phyloP scores from a whole-genome alignment of 2,888 invertebrate species.

The Tipula helvola region DNA sequence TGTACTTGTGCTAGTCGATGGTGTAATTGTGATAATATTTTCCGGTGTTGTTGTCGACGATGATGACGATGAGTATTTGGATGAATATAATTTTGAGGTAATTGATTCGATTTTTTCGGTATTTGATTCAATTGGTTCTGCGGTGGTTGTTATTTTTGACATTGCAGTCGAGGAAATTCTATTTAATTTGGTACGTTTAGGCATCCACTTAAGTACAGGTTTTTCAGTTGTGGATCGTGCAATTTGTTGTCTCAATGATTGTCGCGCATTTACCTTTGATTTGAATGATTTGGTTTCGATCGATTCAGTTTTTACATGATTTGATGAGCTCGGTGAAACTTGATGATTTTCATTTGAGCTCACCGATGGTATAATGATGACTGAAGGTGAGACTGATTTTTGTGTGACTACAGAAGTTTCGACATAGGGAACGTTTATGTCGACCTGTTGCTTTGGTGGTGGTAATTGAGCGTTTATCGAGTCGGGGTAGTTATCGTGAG shows the following conservation, averaged over 20 bases:
- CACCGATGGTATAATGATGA: neutral
- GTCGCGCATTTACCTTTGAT: conserved; percentile 15
- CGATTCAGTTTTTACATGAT: neutral
- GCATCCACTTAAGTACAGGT: conserved; percentile 30
- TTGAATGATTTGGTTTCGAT: neutral
- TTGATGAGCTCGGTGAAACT: neutral
- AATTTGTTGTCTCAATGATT: conserved; percentile 13
- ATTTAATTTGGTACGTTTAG: conserved; percentile 20
- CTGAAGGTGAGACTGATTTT: conserved; percentile 8
- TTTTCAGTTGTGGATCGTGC: conserved; percentile 24
- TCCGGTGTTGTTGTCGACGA: conserved; percentile 9
- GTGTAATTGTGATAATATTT: conserved; percentile 18
- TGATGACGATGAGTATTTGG: neutral
- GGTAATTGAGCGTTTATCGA: conserved; percentile 31
- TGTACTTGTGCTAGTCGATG: conserved; percentile 13
- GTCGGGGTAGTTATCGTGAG: conserved; percentile 19
- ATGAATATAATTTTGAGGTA: neutral
- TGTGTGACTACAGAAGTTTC: conserved; percentile 19
- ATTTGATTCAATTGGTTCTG: neutral
- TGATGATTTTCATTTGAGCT: neutral
- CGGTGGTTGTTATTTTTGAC: conserved; percentile 11
- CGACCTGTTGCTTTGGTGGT: conserved; percentile 24
- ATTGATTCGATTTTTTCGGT: neutral
- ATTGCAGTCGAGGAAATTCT: conserved; percentile 9
- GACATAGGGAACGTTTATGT: conserved; percentile 22